phyloP scores from a whole-genome alignment of 2,113 vertebrate genomes.

The Laticauda colubrina region DNA sequence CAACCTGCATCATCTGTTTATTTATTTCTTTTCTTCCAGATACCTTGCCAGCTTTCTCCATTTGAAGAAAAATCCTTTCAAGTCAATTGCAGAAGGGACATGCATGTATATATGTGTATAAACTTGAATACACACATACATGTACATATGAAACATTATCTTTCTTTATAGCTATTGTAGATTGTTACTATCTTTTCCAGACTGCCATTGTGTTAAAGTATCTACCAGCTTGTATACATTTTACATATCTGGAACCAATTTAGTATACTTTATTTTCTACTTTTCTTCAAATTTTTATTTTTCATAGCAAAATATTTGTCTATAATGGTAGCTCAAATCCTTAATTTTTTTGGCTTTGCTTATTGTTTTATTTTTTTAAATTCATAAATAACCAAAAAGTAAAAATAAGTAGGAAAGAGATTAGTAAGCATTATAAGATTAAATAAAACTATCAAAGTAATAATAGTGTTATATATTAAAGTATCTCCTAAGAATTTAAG shows the following conservation, averaged over 20 bases:
- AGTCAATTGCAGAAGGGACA: neutral
- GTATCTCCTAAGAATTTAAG: neutral
- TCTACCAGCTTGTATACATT: neutral
- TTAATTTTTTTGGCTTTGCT: neutral
- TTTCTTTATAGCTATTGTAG: neutral
- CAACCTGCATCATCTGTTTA: neutral
- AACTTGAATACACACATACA: neutral
- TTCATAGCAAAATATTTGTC: neutral
- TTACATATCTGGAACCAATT: neutral
- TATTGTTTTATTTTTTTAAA: neutral
- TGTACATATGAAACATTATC: neutral
- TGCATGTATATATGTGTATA: neutral
- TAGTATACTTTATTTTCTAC: neutral
- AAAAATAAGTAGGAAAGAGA: neutral
- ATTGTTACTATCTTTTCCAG: neutral
- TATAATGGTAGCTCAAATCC: neutral
- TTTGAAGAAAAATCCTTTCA: neutral
- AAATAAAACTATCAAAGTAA: neutral
- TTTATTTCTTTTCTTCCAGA: neutral
- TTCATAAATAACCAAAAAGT: neutral
- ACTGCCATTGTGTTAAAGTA: neutral
- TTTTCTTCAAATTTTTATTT: neutral
- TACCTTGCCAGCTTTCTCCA: neutral
- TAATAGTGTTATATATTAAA: neutral
- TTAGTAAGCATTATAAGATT: neutral